Base-by-base conservation (phyloP, 2,113 vertebrate species). In the Ovibos moschatus region DNA sequence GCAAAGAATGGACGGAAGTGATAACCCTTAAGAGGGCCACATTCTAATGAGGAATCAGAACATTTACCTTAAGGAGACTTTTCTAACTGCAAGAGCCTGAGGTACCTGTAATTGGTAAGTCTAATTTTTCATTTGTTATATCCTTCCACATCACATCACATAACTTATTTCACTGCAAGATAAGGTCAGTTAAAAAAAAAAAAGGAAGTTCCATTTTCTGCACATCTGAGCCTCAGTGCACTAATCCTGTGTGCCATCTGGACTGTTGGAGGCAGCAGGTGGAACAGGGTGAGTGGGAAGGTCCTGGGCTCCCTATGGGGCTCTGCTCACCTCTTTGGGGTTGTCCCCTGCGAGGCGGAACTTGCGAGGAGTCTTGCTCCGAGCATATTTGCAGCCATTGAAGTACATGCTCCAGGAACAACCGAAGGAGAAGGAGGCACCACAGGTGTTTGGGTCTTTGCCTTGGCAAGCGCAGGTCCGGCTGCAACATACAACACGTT, bases 321-420 rank as follows among this genome's bases (percentile, higher is more conserved):
- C 62, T 76, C 36, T n/a, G 94, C 99, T 89, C 62, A 99, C 99
- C 99, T 99, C 99, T 98, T 99, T 99, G 97, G 99, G 99, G 97
- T 99, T 99, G 97, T 99, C 99, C 98, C 99, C 99, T 51, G 99
- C 98, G 53, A 99, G 99, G 95, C 99, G 98, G 99, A 99, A 99
- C 99, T 99, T 99, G 97, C 99, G 99, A 3, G 99, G 99, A 0
- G 98, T 99, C 99, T 99, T 99, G 98, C 99, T 99, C 45, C 99
- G 99, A 23, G 99, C 99, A 1, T 99, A 99, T 92, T 99, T 99
- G 98, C 99, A 99, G 96, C 99, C 99, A 0, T 99, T 99, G 96
- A 99, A 99, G 98, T 99, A 99, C 99, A 99, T 99, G 98, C 99
- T 99, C 99, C 99, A 99, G 57, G 99, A 99, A 95, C 99, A 99